Conservation (phyloP, 2,888 invertebrate species). For the Bedellia somnulentella region DNA sequence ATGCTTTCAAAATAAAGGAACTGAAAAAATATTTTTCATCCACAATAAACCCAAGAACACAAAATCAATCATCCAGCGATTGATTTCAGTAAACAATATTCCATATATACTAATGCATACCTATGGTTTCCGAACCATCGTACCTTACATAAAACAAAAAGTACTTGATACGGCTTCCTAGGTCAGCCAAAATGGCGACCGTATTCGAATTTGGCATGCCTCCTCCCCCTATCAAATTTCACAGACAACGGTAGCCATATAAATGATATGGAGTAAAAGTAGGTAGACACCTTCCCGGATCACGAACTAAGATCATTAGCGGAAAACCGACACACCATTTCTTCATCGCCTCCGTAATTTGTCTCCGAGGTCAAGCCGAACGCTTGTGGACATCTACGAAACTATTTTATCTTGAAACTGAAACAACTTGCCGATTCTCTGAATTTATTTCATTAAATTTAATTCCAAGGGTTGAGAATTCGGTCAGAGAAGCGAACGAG, state of each 20-base stretch:
- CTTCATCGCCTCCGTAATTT: too few species aligned
- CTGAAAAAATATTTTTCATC: too few species aligned
- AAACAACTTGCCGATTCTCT: slow-evolving; percentile 36
- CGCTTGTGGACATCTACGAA: background rate
- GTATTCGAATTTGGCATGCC: slow-evolving; percentile 19
- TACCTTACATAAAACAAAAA: slow-evolving; percentile 30
- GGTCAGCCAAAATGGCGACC: slow-evolving; percentile 11
- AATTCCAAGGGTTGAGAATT: slow-evolving; percentile 35
- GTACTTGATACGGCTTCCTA: slow-evolving; percentile 35
- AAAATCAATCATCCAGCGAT: too few species aligned
- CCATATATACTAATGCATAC: too few species aligned
- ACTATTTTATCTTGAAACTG: slow-evolving; percentile 7
- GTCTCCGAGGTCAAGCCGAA: too few species aligned
- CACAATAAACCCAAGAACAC: too few species aligned
- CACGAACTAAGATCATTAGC: too few species aligned
- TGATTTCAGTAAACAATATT: too few species aligned
- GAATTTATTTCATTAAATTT: slow-evolving; percentile 58
- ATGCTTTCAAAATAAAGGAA: too few species aligned
- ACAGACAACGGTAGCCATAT: slow-evolving; percentile 2
- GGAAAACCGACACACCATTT: background rate
- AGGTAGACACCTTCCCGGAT: too few species aligned
- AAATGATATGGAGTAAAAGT: background rate
- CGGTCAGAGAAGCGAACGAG: slow-evolving; percentile 52
- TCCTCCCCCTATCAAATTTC: slow-evolving; percentile 7
- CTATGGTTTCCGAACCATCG: too few species aligned